Conservation (phyloP, 2,113 vertebrate genomes). For the Salminus brasiliensis region DNA sequence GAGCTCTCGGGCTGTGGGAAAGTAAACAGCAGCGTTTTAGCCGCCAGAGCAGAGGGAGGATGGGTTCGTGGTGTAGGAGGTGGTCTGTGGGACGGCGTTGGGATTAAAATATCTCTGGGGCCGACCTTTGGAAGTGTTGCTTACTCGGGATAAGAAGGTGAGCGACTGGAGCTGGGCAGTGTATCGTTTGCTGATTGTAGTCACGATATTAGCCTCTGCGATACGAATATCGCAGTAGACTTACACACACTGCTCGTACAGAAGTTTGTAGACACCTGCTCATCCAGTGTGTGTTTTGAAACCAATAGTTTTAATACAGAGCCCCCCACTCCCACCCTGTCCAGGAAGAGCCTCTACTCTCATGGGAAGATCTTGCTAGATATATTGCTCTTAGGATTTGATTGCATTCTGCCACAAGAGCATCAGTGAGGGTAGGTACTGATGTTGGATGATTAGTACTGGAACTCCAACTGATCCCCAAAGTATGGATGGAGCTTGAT, state of each 20-base stretch:
- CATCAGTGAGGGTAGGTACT: no score
- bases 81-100: slow-evolving; percentile 59
- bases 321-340: no score
- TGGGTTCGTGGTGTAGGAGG: slow-evolving; percentile 57
- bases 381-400: no score
- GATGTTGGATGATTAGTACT: neutral
- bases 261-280: neutral
- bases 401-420: no score
- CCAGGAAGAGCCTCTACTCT: no score
- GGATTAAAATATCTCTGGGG: slow-evolving; percentile 68
- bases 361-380: no score
- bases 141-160: slow-evolving; percentile 69
- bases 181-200: neutral
- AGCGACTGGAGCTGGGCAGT: slow-evolving; percentile 38
- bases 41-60: slow-evolving; percentile 51
- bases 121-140: slow-evolving; percentile 60
- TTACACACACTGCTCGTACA: neutral
- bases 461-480: neutral
- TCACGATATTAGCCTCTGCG: neutral
- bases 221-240: neutral
- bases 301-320: no score
- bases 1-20: slow-evolving; percentile 71
- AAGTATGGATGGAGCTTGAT: neutral
- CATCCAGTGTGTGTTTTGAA: neutral
- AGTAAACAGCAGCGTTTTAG: slow-evolving; percentile 70